Evolutionary conservation across 2,888 invertebrate genomes (phyloP).

Genomic region (Harpalus rubripes): DNA sequence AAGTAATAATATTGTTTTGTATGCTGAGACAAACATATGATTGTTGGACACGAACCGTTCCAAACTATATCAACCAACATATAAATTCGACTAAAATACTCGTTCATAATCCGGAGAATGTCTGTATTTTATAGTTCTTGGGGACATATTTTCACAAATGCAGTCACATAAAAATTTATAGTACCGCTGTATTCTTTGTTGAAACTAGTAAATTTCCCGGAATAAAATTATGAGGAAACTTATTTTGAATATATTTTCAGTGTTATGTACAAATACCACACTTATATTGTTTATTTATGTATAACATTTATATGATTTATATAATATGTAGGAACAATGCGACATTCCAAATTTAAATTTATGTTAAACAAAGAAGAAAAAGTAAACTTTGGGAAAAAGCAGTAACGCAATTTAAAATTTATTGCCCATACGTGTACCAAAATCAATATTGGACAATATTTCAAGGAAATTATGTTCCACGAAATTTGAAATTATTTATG

Average conservation of each 20-base stretch:
- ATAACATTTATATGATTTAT: background rate
- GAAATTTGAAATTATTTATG: background rate
- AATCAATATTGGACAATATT: slow-evolving; percentile 3
- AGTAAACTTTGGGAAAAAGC: background rate
- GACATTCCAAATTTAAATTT: background rate
- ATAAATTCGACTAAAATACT: no score
- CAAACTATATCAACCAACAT: no score
- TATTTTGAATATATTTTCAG: background rate
- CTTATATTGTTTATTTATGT: slow-evolving; percentile 4
- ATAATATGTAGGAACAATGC: slow-evolving; percentile 3
- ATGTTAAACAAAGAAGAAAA: background rate
- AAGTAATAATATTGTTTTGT: no score
- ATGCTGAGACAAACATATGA: no score
- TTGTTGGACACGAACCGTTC: no score
- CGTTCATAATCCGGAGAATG: no score
- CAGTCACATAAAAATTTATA: background rate
- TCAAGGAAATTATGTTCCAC: background rate
- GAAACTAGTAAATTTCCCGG: background rate
- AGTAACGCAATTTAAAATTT: background rate
- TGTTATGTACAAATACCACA: slow-evolving; percentile 8
- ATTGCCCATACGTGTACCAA: background rate
- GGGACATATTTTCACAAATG: background rate
- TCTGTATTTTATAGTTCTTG: background rate
- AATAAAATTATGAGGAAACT: background rate
- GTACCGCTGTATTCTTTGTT: slow-evolving; percentile 13